phyloP scores from a whole-genome alignment of 2,888 invertebrate species.

The Orchesella flavescens region DNA sequence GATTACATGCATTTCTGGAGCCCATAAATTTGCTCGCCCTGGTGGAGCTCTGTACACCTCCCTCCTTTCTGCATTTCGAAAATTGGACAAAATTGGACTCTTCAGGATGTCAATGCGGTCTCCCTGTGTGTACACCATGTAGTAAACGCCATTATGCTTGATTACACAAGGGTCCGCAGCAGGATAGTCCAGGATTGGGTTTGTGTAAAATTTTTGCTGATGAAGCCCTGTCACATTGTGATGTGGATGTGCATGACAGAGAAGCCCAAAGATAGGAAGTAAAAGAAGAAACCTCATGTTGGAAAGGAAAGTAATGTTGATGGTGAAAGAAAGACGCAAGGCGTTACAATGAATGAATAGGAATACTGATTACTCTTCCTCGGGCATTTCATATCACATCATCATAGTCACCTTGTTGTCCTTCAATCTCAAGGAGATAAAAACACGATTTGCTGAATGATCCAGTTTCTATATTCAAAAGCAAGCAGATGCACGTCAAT shows the following conservation, averaged over 20 bases:
- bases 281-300: slow-evolving; percentile 1
- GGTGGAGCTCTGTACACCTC: slow-evolving; percentile 62
- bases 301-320: too few species aligned
- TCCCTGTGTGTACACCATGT: slow-evolving; percentile 46
- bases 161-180: slow-evolving; percentile 62
- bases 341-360: too few species aligned
- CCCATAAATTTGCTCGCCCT: slow-evolving; percentile 67
- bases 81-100: slow-evolving; percentile 64
- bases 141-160: slow-evolving; percentile 44
- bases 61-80: slow-evolving; percentile 60
- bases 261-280: neutral
- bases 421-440: too few species aligned
- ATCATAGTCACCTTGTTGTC: too few species aligned
- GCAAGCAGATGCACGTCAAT: too few species aligned
- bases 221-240: neutral
- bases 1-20: slow-evolving; percentile 68
- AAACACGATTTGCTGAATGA: too few species aligned
- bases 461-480: too few species aligned
- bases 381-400: too few species aligned
- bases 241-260: neutral
- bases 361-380: too few species aligned
- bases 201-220: slow-evolving; percentile 37
- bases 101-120: slow-evolving; percentile 50
- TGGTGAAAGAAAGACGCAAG: too few species aligned
- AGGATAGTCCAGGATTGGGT: slow-evolving; percentile 55